Evolutionary conservation across 2,797 vertebrate genomes (phyloP), one percentile per base, ranked within the genome.

Genomic region (Microctenopoma steveboyesi): DNA sequence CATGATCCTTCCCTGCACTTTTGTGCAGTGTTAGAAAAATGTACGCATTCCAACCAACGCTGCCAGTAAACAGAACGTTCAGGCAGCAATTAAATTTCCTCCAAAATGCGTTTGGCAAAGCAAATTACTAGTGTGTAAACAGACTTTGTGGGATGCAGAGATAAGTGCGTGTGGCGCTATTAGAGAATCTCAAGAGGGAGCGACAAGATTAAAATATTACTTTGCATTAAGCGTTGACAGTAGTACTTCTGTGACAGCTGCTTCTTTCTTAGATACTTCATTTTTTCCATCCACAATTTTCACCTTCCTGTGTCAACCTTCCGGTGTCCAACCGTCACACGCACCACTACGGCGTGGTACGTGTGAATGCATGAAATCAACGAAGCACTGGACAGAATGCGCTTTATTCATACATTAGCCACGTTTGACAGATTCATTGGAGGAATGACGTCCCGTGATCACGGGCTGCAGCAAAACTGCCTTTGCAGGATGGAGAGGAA

Each of bases 161-260:
- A 60, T 69, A n/a, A 39, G 28, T 55, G 51, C 27, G 13, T 43
- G 51, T 13, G 27, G 46, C 35, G 47, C 35, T 53, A 7, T 28
- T 52, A 52, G 9, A 33, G 33, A 52, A 62, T 54, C 52, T 66
- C 62, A 35, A 70, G 47, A 53, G 48, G 37, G 30, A 39, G 35
- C 42, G 3, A 50, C 47, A 16, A 43, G 61, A 66, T 73, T 58
- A 46, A 73, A 70, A 64, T 43, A 35, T 74, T 10, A 51, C 3
- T 12, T 43, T 40, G 45, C 18, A 18, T 16, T 64, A 30, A 50
- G 61, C 42, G 61, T 45, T 5, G 13, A 14, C 37, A 33, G 59
- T n/a, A 13, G 4, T 54, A 39, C 35, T 25, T 33, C 48, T 46
- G 50, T 52, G 14, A 37, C 16, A 46, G 18, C 46, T 56, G 22